Conservation (phyloP, 37 sponge, comb jelly and placozoan genomes). For the Cladorhizidae sp. region DNA sequence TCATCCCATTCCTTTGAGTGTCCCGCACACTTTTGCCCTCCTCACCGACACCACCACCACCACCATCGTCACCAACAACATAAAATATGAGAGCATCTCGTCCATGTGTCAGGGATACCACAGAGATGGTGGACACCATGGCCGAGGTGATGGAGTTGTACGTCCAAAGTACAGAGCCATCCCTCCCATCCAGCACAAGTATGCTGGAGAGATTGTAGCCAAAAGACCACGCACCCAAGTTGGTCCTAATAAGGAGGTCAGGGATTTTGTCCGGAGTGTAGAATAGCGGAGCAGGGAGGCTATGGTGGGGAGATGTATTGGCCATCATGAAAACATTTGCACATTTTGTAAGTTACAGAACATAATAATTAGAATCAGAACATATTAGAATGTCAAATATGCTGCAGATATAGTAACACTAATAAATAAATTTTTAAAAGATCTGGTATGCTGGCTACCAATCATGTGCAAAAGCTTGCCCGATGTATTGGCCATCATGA, state of each 20-base stretch:
- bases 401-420: too few species aligned
- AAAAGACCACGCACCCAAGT: constrained; percentile 60
- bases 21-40: neutral
- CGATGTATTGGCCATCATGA: too few species aligned
- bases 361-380: too few species aligned
- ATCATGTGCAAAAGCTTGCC: too few species aligned
- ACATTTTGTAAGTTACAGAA: too few species aligned
- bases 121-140: constrained; percentile 47
- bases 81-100: constrained; percentile 64
- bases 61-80: constrained; percentile 10
- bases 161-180: constrained; percentile 63
- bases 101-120: constrained; percentile 29
- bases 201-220: constrained; percentile 58
- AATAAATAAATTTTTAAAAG: too few species aligned
- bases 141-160: constrained; percentile 40
- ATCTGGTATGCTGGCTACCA: too few species aligned
- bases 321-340: too few species aligned
- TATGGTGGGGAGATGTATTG: neutral
- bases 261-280: constrained; percentile 70
- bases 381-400: too few species aligned
- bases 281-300: constrained; percentile 72
- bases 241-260: constrained; percentile 64
- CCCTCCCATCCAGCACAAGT: constrained; percentile 60
- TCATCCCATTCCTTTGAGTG: constrained; percentile 8
- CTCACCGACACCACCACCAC: neutral